Percentiles rank a stretch among this genome's conserved stretches.
phyloP scores from a whole-genome alignment of 2,113 vertebrate genomes.

The Melanocharis versteri region DNA sequence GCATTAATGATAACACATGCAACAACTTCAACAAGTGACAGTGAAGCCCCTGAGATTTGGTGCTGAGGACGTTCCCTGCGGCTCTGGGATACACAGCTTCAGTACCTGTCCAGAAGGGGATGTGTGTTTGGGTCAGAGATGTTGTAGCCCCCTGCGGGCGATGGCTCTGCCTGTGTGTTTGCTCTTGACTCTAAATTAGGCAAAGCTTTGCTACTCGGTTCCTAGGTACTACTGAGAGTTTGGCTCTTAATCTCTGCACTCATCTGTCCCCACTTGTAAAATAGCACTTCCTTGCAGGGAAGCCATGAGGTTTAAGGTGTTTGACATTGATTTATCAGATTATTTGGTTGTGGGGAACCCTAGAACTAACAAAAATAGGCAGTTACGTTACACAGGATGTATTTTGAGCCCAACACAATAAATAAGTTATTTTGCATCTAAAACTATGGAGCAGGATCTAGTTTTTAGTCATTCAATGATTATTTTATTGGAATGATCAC shows the following conservation, averaged over 20 bases:
- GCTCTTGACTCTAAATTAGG: background rate
- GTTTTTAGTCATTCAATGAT: background rate
- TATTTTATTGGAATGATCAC: background rate
- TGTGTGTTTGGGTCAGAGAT: background rate
- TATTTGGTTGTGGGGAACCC: background rate
- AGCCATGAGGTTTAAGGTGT: background rate
- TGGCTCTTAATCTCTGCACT: background rate
- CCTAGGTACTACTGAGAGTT: background rate
- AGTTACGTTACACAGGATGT: background rate
- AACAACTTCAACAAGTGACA: background rate
- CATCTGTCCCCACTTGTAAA: background rate
- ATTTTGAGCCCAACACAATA: background rate
- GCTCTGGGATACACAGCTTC: background rate
- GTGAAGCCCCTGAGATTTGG: background rate
- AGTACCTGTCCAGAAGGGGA: background rate
- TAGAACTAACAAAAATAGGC: background rate
- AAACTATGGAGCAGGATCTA: background rate
- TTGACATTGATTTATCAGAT: background rate
- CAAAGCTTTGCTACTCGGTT: background rate
- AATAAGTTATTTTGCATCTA: background rate
- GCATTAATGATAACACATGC: background rate
- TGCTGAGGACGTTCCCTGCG: background rate
- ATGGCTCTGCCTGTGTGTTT: fast-evolving
- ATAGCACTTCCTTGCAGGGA: fast-evolving
- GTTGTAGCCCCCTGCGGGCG: background rate